Base-by-base conservation (phyloP, 2,797 vertebrate species). In the Pangasius mekongensis region DNA sequence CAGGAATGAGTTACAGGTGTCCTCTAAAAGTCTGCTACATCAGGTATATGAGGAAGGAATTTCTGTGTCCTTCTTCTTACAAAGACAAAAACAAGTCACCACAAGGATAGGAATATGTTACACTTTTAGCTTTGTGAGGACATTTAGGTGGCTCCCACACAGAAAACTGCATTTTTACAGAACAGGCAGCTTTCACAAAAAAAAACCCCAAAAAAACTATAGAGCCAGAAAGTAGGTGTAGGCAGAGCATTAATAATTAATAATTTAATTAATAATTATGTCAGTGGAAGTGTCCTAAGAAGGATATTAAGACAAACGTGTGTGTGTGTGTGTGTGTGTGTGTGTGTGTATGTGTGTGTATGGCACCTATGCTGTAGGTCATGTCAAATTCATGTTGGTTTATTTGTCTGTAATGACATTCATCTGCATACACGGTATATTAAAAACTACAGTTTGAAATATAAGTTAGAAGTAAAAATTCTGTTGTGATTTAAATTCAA, bases 1-100 rank as follows among this genome's bases (percentile, higher is more conserved):
- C 86, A 87, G 91, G 91, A 95, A 93, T 92, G 91, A 94, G 94
- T 95, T 94, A 93, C 93, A 95, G 93, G 92, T 96, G 94, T 92
- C 94, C 78, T 92, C 93, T 94, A 93, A 95, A 94, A 93, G 93
- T 93, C 94, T 93, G 82, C 88, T 82, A 30, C 86, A 83, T 88
- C 84, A 90, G 91, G 90, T 91, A 88, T 69, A 86, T 16, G 22
- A 10, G 49, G 47, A 60, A 86, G 83, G n/a, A 86, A 52, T 77
- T 27, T 76, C n/a, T n/a, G 67, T 69, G 74, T 67, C 73, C 74
- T 87, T 78, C 83, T 64, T 24, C 74, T 62, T n/a, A 62, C 58
- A 80, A 80, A 56, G 76, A 58, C 77, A 58, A 58, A 83, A 47
- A 64, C 39, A 18, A 64, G 36, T 82, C 56, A 62, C 30, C 18